These are phyloP conservation scores for Drosophila longiperda DNA, from an alignment of 2,888 invertebrate genomes.

Conservation along the genomic window DNA sequence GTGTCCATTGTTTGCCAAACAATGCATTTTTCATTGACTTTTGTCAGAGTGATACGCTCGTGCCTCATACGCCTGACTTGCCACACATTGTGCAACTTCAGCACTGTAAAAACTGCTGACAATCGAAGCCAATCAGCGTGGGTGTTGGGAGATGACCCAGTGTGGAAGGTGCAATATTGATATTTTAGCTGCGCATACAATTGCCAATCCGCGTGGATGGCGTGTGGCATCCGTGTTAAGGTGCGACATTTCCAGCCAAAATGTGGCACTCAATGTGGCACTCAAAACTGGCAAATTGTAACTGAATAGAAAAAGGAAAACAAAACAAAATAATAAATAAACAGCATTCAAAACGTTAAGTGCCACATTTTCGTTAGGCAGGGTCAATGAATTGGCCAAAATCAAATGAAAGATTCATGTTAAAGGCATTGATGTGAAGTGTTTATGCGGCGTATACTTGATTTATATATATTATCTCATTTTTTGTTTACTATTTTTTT, in stretches of 20 bases:
- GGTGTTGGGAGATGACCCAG: neutral
- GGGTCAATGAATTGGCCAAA: conserved; percentile 7
- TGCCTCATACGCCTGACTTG: conserved; percentile 47
- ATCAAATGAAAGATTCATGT: conserved; percentile 60
- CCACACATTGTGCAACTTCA: conserved; percentile 54
- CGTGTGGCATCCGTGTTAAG: conserved; percentile 2
- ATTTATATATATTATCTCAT: conserved; percentile 15
- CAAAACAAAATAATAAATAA: neutral
- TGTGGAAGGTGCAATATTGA: conserved; percentile 1
- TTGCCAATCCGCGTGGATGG: neutral
- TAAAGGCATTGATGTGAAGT: conserved; percentile 44
- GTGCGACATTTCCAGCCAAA: neutral
- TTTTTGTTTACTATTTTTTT: conserved; percentile 1
- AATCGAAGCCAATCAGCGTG: conserved; percentile 57
- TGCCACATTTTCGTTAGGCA: neutral
- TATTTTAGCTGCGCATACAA: neutral
- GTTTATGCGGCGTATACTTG: conserved; percentile 51
- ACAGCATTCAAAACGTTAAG: conserved; percentile 7
- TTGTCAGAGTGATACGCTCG: conserved; percentile 1
- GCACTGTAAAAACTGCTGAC: conserved; percentile 36
- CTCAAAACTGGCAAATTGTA: neutral
- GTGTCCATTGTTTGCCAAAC: conserved; percentile 8
- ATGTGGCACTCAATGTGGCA: neutral
- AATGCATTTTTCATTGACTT: conserved; percentile 41
- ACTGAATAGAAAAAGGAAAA: neutral